Evolutionary conservation across 2,797 vertebrate genomes (phyloP).

Genomic region (Aeoliscus strigatus): DNA sequence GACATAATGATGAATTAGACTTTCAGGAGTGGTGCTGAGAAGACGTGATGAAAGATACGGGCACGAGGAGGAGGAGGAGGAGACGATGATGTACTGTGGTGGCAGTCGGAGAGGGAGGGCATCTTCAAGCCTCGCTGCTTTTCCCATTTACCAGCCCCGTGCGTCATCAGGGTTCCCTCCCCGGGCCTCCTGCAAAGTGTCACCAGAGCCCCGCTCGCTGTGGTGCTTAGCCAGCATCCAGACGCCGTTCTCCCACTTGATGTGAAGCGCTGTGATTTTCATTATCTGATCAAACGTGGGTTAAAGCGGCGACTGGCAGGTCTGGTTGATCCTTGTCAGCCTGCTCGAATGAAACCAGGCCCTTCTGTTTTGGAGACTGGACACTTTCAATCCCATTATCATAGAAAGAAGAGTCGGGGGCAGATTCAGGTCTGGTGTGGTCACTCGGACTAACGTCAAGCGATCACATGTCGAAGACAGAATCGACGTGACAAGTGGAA

Average conservation of each 20-base stretch:
- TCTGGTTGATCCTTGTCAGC: slow-evolving; percentile 39
- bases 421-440: no score
- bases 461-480: no score
- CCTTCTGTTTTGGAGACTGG: slow-evolving; percentile 7
- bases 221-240: slow-evolving; percentile 18
- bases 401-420: neutral
- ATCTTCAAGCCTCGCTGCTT: slow-evolving; percentile 61
- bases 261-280: neutral
- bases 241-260: slow-evolving; percentile 23
- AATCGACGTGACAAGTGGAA: neutral
- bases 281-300: slow-evolving; percentile 5
- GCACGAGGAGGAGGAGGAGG: slow-evolving; percentile 17
- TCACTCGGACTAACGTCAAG: neutral
- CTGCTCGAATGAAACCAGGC: slow-evolving; percentile 33
- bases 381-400: slow-evolving; percentile 18
- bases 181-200: slow-evolving; percentile 11
- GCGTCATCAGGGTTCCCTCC: slow-evolving; percentile 45
- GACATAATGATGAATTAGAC: slow-evolving; percentile 56
- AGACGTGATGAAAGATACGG: slow-evolving; percentile 30
- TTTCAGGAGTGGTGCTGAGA: slow-evolving; percentile 17
- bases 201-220: slow-evolving; percentile 20
- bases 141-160: slow-evolving; percentile 46
- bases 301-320: slow-evolving; percentile 17
- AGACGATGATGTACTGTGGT: slow-evolving; percentile 15
- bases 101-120: slow-evolving; percentile 36